Percentiles rank a stretch among this genome's conserved stretches.
Evolutionary conservation across 2,888 invertebrate genomes (phyloP).

Genomic region (Rotaria magnacalcarata): DNA sequence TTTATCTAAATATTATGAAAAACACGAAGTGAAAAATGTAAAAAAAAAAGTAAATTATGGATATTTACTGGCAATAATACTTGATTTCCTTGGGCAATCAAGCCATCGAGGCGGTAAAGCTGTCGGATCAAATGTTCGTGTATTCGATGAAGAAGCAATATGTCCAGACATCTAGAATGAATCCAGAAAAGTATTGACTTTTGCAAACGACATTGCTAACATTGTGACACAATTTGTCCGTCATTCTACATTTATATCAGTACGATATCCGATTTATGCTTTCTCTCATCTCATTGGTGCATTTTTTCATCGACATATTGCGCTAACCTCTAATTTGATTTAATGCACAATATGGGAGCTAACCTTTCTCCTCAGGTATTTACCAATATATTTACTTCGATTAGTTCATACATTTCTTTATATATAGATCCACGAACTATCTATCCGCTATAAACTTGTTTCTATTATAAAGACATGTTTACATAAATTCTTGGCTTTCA

Average conservation of each 20-base stretch:
- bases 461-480: background rate
- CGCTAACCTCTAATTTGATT: background rate
- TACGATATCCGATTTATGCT: too few relatives aligned
- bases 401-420: too few relatives aligned
- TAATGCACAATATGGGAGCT: background rate
- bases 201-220: too few relatives aligned
- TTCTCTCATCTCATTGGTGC: background rate
- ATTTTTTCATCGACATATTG: background rate
- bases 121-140: slow-evolving; percentile 38
- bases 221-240: too few relatives aligned
- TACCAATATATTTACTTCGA: too few relatives aligned
- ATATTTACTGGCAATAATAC: slow-evolving; percentile 53
- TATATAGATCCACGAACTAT: too few relatives aligned
- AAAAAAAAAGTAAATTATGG: background rate
- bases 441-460: background rate
- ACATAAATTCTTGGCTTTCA: background rate
- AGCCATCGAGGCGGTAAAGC: slow-evolving; percentile 61
- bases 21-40: slow-evolving; percentile 20
- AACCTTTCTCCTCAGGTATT: background rate
- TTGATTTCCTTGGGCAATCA: slow-evolving; percentile 61
- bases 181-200: background rate
- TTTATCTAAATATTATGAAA: slow-evolving; percentile 56
- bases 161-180: background rate
- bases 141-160: background rate
- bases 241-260: too few relatives aligned